These are phyloP conservation scores for Eilema depressum DNA, from an alignment of 2,888 invertebrate genomes.

Conservation along the genomic window DNA sequence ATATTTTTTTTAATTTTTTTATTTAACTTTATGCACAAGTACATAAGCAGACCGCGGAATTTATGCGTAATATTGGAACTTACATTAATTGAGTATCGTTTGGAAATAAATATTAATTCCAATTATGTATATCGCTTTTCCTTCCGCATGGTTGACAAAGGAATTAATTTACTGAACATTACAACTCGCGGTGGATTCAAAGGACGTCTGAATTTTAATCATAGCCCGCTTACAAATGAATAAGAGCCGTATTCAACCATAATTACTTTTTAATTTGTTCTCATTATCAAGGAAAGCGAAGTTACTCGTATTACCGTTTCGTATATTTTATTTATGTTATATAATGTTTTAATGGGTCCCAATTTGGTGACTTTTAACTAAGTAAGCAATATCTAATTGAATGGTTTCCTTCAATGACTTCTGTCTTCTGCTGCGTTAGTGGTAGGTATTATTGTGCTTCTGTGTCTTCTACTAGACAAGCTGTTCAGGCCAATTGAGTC, in stretches of 20 bases:
- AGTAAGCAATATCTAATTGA: neutral
- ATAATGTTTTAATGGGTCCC: slow-evolving; percentile 15
- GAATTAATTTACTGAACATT: slow-evolving; percentile 15
- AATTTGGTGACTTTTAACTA: neutral
- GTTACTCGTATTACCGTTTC: slow-evolving; percentile 6
- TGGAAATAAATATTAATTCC: slow-evolving; percentile 1
- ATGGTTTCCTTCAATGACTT: too few relatives aligned
- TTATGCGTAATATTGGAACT: neutral
- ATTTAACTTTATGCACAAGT: too few relatives aligned
- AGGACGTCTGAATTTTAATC: slow-evolving; percentile 18
- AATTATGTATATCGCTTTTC: slow-evolving; percentile 16
- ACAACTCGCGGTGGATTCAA: slow-evolving; percentile 15
- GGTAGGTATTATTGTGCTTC: too few relatives aligned
- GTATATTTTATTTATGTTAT: slow-evolving; percentile 21
- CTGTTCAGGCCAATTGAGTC: too few relatives aligned
- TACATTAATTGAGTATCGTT: neutral
- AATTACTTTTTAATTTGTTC: slow-evolving; percentile 25
- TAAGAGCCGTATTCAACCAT: slow-evolving; percentile 13
- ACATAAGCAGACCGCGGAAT: too few relatives aligned
- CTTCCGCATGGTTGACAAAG: slow-evolving; percentile 18
- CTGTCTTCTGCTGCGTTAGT: too few relatives aligned
- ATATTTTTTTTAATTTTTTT: too few relatives aligned
- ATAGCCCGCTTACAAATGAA: slow-evolving; percentile 6
- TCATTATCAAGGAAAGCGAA: slow-evolving; percentile 18
- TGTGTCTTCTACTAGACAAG: too few relatives aligned